Evolutionary conservation across 2,797 vertebrate species (phyloP).

Genomic region (Pipistrellus kuhlii): DNA sequence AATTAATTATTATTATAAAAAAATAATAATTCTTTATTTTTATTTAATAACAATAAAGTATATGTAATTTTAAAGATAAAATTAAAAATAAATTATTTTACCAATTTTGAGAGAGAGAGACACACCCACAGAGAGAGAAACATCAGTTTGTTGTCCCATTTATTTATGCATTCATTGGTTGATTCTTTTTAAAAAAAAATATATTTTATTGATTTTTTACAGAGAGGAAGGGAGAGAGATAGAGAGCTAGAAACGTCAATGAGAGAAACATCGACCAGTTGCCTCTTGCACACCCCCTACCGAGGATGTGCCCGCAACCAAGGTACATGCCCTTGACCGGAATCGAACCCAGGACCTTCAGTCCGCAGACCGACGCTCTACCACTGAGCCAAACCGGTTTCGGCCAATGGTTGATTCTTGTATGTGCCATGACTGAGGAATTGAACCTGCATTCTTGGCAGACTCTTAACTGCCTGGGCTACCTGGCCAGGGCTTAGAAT

Average conservation of each 20-base stretch:
- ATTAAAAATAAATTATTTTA: not conserved
- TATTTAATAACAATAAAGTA: conserved; percentile 49
- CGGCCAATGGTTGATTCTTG: not conserved
- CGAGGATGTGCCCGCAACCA: too few relatives aligned
- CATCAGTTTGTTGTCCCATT: not conserved
- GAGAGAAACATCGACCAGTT: too few relatives aligned
- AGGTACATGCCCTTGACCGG: too few relatives aligned
- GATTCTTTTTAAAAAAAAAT: too few relatives aligned
- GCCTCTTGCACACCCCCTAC: too few relatives aligned
- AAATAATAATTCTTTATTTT: conserved; percentile 5
- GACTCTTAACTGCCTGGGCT: not conserved
- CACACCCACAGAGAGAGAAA: not conserved
- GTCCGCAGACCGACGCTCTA: too few relatives aligned
- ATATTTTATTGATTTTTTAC: too few relatives aligned
- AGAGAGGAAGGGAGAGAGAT: too few relatives aligned
- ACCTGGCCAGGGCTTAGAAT: not conserved
- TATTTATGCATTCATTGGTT: not conserved
- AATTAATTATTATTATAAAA: too few relatives aligned
- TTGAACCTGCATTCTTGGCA: not conserved
- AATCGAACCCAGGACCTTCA: too few relatives aligned
- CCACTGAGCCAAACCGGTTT: too few relatives aligned
- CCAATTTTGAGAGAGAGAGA: not conserved
- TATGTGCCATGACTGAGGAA: not conserved
- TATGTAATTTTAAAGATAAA: conserved; percentile 67
- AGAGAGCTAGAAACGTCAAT: too few relatives aligned